These are phyloP conservation scores for Hyposoter dolosus DNA, from an alignment of 2,888 invertebrate species.

Conservation along the genomic window DNA sequence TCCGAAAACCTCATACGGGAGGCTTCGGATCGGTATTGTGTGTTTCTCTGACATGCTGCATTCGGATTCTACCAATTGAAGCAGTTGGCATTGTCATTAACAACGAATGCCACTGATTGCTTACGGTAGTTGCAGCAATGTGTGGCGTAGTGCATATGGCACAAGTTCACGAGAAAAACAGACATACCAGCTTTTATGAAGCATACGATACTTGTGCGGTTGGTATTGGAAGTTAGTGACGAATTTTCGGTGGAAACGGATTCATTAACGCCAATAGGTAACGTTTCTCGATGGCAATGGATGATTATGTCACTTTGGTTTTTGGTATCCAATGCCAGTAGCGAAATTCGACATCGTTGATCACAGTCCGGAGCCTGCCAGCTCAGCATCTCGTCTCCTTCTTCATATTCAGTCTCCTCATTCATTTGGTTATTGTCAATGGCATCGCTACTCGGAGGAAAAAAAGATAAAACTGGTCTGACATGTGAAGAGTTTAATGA, in stretches of 20 bases:
- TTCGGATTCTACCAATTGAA: slow-evolving; percentile 27
- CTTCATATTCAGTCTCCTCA: background rate
- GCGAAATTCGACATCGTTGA: slow-evolving; percentile 37
- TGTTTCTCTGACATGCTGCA: slow-evolving; percentile 17
- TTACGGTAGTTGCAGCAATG: background rate
- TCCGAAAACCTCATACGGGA: background rate
- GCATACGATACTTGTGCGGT: slow-evolving; percentile 35
- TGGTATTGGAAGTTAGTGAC: background rate
- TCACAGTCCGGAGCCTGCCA: slow-evolving; percentile 45
- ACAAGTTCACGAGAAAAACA: background rate
- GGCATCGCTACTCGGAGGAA: slow-evolving; percentile 1
- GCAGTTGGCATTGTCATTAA: background rate
- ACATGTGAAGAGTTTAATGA: background rate
- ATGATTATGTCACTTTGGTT: slow-evolving; percentile 28
- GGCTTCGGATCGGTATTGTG: too few species aligned
- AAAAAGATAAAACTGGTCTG: background rate
- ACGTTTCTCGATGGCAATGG: slow-evolving; percentile 34
- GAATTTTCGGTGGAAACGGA: background rate
- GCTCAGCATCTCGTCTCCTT: slow-evolving; percentile 2
- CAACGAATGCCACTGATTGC: background rate
- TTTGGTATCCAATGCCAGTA: background rate
- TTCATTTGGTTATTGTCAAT: slow-evolving; percentile 6
- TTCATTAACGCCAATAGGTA: slow-evolving; percentile 7
- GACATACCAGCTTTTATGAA: slow-evolving; percentile 42
- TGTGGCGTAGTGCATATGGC: background rate